Base-by-base conservation (phyloP, 2,113 vertebrate genomes). In the Papio anubis region DNA sequence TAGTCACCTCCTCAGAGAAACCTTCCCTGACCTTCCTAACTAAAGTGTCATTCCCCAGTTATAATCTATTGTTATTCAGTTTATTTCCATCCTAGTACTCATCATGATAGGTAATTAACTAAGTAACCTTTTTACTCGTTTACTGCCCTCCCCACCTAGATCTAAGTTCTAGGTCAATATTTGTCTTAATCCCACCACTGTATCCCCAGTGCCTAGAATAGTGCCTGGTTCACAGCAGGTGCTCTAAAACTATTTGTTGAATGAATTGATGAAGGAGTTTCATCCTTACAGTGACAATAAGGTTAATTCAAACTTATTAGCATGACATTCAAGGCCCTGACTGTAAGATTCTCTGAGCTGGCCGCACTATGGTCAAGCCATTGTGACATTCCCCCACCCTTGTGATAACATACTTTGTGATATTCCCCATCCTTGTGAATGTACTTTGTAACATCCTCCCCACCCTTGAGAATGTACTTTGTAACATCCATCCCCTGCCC, bases 271-370 rank as follows among this genome's bases (percentile, higher is more conserved):
- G n/a, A 85, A 81, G 61, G 64, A 90, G 21, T 8, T 80, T 73
- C 84, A 30, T 57, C 70, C 45, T 96, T 59, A 66, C 25, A 79
- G 13, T 80, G 12, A 92, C 35, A 79, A 45, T 66, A 66, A 75
- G 40, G 70, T 95, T 97, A 82, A 88, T 88, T 50, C 70, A 93
- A 80, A 93, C 25, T 87, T 78, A 45, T 79, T 79, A 88, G 52
- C 21, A 43, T 95, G 76, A 84, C 45, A 90, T 32, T 68, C 50
- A 95, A 93, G 82, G 30, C 55, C 80, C n/a, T 50, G 18, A 55
- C 52, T 55, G 52, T 55, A 55, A 55, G 18, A 18, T 20, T 18
- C 18, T 55, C 18, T 55, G 52, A 55, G 52, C 17, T 55, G 52
- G 52, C 18, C 6, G 6, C 18, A 55, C 52, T 5, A 55, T 20